Evolutionary conservation across 2,888 invertebrate species (phyloP).

Genomic region (Apodemia hepburni): DNA sequence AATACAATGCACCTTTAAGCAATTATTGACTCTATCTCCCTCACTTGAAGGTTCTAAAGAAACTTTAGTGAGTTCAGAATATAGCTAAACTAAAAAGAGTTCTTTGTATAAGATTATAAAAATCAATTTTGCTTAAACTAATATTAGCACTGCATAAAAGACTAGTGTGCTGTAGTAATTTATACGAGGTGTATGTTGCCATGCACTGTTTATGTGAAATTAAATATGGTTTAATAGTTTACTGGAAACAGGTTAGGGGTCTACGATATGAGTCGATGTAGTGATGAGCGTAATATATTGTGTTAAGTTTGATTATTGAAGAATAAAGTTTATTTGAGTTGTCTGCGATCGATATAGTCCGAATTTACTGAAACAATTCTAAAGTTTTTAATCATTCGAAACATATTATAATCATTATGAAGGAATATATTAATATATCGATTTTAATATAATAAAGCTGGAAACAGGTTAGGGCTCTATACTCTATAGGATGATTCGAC

Average conservation of each 20-base stretch:
- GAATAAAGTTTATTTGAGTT: too few relatives aligned
- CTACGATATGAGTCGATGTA: slow-evolving; percentile 47
- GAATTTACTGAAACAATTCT: too few relatives aligned
- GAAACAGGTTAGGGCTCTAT: too few relatives aligned
- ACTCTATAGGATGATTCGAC: too few relatives aligned
- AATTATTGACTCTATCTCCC: slow-evolving; percentile 40
- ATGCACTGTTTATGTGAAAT: slow-evolving; percentile 67
- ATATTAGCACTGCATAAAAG: slow-evolving; percentile 51
- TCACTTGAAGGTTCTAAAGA: slow-evolving; percentile 38
- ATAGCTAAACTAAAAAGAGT: slow-evolving; percentile 46
- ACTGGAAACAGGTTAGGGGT: slow-evolving; percentile 57
- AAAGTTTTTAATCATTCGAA: too few relatives aligned
- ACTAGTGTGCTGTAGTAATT: slow-evolving; percentile 48
- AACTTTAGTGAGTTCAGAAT: slow-evolving; percentile 32
- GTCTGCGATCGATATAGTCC: too few relatives aligned
- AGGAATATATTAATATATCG: too few relatives aligned
- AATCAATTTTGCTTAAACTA: slow-evolving; percentile 45
- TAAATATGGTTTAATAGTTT: slow-evolving; percentile 73
- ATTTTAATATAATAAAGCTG: too few relatives aligned
- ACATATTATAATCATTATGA: too few relatives aligned
- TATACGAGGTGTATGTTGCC: slow-evolving; percentile 62
- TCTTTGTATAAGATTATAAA: slow-evolving; percentile 42
- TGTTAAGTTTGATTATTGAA: slow-evolving; percentile 6
- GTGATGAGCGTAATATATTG: slow-evolving; percentile 35
- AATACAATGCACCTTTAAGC: slow-evolving; percentile 35